Conservation (phyloP, 2,888 invertebrate species). For the Lobophora halterata region DNA sequence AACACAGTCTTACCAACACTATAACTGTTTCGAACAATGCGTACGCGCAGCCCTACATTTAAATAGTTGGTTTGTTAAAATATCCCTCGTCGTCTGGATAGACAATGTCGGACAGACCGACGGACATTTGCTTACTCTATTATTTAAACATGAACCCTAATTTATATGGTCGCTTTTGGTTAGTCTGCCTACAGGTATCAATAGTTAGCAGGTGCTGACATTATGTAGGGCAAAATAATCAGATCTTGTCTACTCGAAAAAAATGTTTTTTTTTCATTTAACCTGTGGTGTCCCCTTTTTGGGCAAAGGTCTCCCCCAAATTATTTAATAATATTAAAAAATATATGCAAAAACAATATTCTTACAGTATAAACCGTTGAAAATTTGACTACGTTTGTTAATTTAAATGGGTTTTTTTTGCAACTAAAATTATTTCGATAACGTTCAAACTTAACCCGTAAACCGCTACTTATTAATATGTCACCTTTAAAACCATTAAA, state of each 20-base stretch:
- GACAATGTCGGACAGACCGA: conserved; percentile 47
- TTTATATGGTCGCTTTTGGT: conserved; percentile 36
- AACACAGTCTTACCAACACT: conserved; percentile 25
- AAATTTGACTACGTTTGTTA: no score
- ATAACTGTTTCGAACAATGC: conserved; percentile 26
- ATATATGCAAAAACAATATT: no score
- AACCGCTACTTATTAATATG: no score
- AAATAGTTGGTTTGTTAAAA: conserved; percentile 60
- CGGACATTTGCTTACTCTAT: conserved; percentile 40
- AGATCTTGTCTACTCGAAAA: no score
- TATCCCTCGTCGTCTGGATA: conserved; percentile 47
- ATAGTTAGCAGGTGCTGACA: conserved; percentile 7
- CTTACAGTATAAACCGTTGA: no score
- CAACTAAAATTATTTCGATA: no score
- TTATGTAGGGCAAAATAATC: neutral
- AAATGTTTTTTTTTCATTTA: no score
- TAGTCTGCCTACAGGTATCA: neutral
- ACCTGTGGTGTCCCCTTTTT: no score
- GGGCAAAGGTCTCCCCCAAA: no score
- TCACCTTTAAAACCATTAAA: conserved; percentile 11
- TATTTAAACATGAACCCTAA: conserved; percentile 40
- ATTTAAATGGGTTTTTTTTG: no score
- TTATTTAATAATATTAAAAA: no score
- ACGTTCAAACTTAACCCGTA: no score
- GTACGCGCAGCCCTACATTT: conserved; percentile 47